Evolutionary conservation across 2,113 vertebrate genomes (phyloP).

Genomic region (Antigone vipio): DNA sequence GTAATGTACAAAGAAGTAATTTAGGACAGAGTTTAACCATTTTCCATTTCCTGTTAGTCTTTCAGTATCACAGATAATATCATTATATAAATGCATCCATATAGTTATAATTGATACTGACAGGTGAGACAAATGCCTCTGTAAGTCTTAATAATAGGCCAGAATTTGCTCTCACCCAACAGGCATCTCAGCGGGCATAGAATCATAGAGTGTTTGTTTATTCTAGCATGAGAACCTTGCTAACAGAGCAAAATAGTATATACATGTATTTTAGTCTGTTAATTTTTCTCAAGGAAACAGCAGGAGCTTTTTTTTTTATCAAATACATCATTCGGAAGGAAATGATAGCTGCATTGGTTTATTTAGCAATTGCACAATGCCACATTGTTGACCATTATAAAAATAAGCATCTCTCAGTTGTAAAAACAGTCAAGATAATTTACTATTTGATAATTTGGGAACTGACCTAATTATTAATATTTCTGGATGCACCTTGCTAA

Average conservation of each 20-base stretch:
- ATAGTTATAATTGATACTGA: neutral
- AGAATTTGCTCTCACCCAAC: neutral
- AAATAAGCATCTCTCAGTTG: neutral
- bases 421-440: neutral
- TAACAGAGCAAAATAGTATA: neutral
- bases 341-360: conserved; percentile 17
- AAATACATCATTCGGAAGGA: conserved; percentile 14
- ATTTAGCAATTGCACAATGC: conserved; percentile 22
- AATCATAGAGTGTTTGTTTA: neutral
- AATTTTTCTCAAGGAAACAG: conserved; percentile 60
- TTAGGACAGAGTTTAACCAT: neutral
- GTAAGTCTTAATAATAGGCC: neutral
- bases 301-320: neutral
- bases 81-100: neutral
- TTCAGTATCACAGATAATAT: neutral
- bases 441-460: neutral
- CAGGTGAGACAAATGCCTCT: neutral
- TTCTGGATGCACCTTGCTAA: neutral
- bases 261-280: neutral
- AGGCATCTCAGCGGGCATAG: neutral
- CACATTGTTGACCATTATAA: neutral
- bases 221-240: conserved; percentile 10
- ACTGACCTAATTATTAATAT: neutral
- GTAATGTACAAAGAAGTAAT: neutral
- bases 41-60: neutral